Evolutionary conservation across 2,797 vertebrate genomes (phyloP), one percentile per base, ranked within the genome.

Genomic region (Pagetopsis macropterus): DNA sequence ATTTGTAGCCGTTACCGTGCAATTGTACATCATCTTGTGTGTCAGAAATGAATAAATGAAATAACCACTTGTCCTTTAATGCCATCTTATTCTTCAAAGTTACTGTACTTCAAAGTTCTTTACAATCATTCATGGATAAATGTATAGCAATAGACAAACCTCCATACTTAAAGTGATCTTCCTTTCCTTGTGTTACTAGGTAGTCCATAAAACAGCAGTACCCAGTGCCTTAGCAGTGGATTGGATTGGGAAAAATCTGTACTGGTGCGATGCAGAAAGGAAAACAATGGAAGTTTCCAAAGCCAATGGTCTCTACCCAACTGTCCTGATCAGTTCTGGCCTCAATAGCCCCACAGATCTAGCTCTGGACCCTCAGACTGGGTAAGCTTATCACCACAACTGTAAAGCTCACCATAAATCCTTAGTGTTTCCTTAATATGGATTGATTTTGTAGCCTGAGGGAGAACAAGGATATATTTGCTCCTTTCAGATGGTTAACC

Each of bases 241-340:
- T 60, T 99, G 98, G 98, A 96, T 99, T 77, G 98, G 98, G 72
- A 99, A 99, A 89, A 99, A 99, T 84, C 95, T 99, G 56, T 99
- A 99, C 78, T 99, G 98, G 98, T 98, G 96, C 84, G 98, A 99
- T 51, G 94, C 95, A 5, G 97, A 99, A 84, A 98, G 94, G 91
- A 96, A 97, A 90, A 96, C 96, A 13, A 94, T 99, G 84, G 98
- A 99, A 91, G 97, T 99, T 23, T 99, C 98, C 51, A 99, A 98
- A 92, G 95, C 97, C 78, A 99, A 94, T 11, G 98, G 98, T 54
- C 96, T 99, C 9, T 99, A 98, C 77, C 97, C 97, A 2, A 98
- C 97, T 0, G 89, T 98, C 60, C 94, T 99, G 27, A 96, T 99
- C 84, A 97, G 91, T 85, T 96, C 97, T 76, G 92, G 93, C 48